These are phyloP conservation scores for Chionodraco myersi DNA, from an alignment of 2,113 vertebrate species.

Conservation along the genomic window DNA sequence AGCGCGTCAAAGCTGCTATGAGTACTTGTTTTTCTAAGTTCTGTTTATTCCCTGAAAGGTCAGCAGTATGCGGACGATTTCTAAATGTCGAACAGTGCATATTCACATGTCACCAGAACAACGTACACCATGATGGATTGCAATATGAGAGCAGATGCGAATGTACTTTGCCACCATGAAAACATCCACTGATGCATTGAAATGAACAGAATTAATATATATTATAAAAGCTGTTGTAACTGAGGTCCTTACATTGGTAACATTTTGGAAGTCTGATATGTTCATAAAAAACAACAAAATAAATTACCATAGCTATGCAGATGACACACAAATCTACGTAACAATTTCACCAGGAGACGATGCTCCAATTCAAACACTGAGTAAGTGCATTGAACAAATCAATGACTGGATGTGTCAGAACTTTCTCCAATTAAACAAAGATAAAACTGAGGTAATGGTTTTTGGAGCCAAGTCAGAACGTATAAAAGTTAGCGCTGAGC, in stretches of 20 bases:
- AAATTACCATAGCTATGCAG: too few relatives aligned
- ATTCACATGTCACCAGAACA: too few relatives aligned
- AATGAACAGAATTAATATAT: background rate
- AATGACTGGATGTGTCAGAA: too few relatives aligned
- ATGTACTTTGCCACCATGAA: background rate
- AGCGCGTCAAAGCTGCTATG: background rate
- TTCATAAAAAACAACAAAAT: background rate
- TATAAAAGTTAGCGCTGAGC: too few relatives aligned
- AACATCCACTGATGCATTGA: background rate
- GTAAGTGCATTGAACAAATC: too few relatives aligned
- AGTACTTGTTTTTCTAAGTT: background rate
- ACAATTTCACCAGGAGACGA: too few relatives aligned
- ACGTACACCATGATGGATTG: background rate
- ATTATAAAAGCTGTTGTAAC: too few relatives aligned
- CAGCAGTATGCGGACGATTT: background rate
- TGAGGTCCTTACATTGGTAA: background rate
- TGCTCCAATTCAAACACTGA: too few relatives aligned
- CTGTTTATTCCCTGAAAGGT: background rate
- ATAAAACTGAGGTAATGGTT: too few relatives aligned
- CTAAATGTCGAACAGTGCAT: background rate
- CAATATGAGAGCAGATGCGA: background rate
- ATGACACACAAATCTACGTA: too few relatives aligned
- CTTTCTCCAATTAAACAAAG: too few relatives aligned
- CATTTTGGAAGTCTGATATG: background rate
- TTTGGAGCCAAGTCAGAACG: too few relatives aligned